A percentile compares a stretch with the other conserved stretches of the same genome.
phyloP scores from a whole-genome alignment of 2,888 invertebrate species.

The Caprella mutica region DNA sequence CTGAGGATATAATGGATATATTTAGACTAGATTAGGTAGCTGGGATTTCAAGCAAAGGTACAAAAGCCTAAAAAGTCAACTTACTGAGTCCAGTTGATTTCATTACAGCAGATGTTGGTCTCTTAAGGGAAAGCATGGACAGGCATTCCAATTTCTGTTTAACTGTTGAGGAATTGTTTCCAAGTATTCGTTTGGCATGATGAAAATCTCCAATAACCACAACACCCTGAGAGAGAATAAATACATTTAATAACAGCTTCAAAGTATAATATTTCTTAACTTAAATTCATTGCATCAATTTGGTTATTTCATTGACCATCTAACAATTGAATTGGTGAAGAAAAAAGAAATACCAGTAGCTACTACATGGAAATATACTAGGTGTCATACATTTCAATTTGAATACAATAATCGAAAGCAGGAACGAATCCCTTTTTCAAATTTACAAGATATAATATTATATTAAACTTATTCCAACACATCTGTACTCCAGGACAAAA shows the following conservation, averaged over 20 bases:
- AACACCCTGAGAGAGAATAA: conserved; percentile 21
- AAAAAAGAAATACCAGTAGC: too few species aligned
- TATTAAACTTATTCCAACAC: too few species aligned
- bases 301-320: neutral
- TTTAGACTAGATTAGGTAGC: neutral
- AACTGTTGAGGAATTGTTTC: conserved; percentile 2
- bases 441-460: too few species aligned
- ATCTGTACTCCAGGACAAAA: too few species aligned
- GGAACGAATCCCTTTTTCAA: too few species aligned
- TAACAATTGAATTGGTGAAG: too few species aligned
- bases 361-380: too few species aligned
- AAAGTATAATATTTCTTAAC: neutral
- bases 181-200: conserved; percentile 16
- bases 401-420: too few species aligned
- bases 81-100: neutral
- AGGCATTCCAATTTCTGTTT: conserved; percentile 15
- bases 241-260: neutral
- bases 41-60: neutral
- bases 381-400: too few species aligned
- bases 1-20: neutral
- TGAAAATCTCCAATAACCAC: conserved; percentile 26
- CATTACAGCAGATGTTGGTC: neutral
- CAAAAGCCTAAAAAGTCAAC: neutral
- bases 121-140: neutral
- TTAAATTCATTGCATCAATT: neutral